phyloP scores from a whole-genome alignment of 1,140 invertebrate genomes.

The Drosophila suzukii region DNA sequence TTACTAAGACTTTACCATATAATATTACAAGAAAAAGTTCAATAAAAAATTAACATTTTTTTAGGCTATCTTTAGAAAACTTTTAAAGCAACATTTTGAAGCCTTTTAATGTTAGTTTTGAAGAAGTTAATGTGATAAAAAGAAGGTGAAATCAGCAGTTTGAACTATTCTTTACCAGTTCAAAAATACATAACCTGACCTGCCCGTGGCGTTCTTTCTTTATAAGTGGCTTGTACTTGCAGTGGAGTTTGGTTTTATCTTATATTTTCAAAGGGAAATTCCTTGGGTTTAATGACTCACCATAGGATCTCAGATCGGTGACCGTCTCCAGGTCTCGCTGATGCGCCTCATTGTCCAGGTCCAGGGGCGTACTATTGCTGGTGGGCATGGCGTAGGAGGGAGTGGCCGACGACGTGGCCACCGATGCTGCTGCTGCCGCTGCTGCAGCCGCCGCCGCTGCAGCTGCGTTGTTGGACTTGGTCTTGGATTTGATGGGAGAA shows the following conservation, averaged over 20 bases:
- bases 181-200: too few relatives aligned
- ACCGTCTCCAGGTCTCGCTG: slow-evolving; percentile 64
- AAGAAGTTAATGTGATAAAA: too few relatives aligned
- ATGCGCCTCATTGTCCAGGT: slow-evolving; percentile 65
- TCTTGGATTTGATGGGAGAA: slow-evolving; percentile 1
- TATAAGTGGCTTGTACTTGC: slow-evolving; percentile 1
- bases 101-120: too few relatives aligned
- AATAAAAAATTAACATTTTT: too few relatives aligned
- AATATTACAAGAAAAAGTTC: too few relatives aligned
- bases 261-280: not conserved
- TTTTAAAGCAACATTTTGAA: too few relatives aligned
- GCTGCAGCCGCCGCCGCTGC: slow-evolving; percentile 46
- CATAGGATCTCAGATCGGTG: slow-evolving; percentile 70
- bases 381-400: slow-evolving; percentile 50
- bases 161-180: not conserved
- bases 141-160: too few relatives aligned
- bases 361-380: slow-evolving; percentile 60
- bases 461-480: slow-evolving; percentile 7
- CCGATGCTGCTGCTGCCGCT: slow-evolving; percentile 26
- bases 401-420: slow-evolving; percentile 16
- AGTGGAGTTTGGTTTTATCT: not conserved
- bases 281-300: slow-evolving; percentile 45
- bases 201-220: too few relatives aligned
- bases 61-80: too few relatives aligned
- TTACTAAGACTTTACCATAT: too few relatives aligned